Base-by-base conservation (phyloP, 2,888 invertebrate species). In the Criorhina ranunculi region DNA sequence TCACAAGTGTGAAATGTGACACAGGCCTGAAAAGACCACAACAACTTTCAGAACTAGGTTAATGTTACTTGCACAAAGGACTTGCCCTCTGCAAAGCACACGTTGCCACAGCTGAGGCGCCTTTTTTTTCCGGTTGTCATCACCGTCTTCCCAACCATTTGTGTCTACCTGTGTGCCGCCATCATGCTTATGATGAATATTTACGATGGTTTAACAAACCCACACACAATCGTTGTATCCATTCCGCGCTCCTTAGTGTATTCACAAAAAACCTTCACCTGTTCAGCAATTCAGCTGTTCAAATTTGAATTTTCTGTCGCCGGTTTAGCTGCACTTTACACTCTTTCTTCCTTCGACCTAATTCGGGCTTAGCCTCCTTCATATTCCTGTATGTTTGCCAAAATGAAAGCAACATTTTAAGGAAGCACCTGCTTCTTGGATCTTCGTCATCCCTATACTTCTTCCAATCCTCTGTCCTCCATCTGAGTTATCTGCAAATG, bases 251-350 rank as follows among this genome's bases (percentile, higher is more conserved):
- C 11, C n/a, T 35, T 5, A 24, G 24, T 24, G 24, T 60, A 11
- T 51, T 51, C 51, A 29, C 59, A 40, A 15, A 60, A 76, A 49
- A 37, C 35, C 12, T 72, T 70, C 81, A 82, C 64, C 77, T 77
- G 77, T 72, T 70, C 81, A 82, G 64, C 77, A 70, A 70, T 72
- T 70, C 81, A 82, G 70, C 77, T 77, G 77, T 53, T 70, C 49
- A 70, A 76, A 66, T 53, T 57, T 66, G 53, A 66, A 59, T 53
- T 53, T 62, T 73, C 24, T 24, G 24, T 4, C 62, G n/a, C 35
- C 42, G 29, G 35, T 46, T 62, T 29, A 24, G 7, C 19, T 76
- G 70, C 67, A 73, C 37, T 55, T 29, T 33, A 35, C 37, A 8
- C 33, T 57, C 55, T n/a, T n/a, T n/a, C 46, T 9, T 44, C 40